Base-by-base conservation (phyloP, 2,113 vertebrate genomes). In the Thamnophis sirtalis region DNA sequence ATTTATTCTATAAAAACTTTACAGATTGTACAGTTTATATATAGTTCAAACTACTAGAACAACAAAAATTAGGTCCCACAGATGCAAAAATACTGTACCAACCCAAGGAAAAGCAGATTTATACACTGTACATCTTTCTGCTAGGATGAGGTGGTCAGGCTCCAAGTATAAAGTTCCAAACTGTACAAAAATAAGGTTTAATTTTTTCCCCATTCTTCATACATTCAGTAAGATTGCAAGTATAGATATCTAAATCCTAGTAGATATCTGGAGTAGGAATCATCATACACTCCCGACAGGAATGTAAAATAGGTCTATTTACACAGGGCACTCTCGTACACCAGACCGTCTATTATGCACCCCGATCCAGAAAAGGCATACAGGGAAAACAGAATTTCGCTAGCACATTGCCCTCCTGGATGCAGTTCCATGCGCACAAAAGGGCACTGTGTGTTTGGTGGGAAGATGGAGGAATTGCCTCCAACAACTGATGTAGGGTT, bases 1-100 rank as follows among this genome's bases (percentile, higher is more conserved):
- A 98, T 98, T 98, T 98, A 98, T 98, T 97, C 98, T 98, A 98
- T 98, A 98, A 98, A 98, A 98, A 98, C 98, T 98, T 98, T 98
- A 98, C 98, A 98, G 98, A 98, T 98, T 98, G 98, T 98, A 98
- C 98, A 98, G 97, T 98, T 98, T 98, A 98, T 98, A 97, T 98
- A 98, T 98, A 97, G 96, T 97, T 97, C 96, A 97, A 97, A 98
- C 98, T 98, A 98, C 97, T 94, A 97, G 97, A 98, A 98, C 98
- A 98, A 98, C 98, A 96, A 97, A 98, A 98, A 97, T 97, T 98
- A 98, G 97, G 97, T 98, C 98, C 98, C 98, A 98, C 97, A 97
- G 97, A 98, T 98, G 97, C 97, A 98, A 98, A 98, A 98, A 98
- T 98, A 98, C 97, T 98, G 98, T 97, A 98, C 97, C 97, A 98